Evolutionary conservation across 2,797 vertebrate species (phyloP), one percentile per base, ranked within the genome.

Genomic region (Melanitta fusca): DNA sequence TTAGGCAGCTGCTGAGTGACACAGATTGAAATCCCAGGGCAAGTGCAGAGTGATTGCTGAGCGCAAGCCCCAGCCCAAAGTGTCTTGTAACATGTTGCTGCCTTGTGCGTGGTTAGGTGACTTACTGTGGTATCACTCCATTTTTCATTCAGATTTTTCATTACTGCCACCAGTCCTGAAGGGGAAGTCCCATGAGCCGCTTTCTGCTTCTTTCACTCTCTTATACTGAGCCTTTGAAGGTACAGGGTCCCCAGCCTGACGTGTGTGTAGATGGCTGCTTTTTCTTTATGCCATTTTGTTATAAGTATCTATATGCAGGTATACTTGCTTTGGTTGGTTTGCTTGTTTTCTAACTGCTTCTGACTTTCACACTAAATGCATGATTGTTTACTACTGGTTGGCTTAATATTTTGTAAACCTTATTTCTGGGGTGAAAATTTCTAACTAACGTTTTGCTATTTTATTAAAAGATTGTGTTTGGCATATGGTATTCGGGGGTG

Each of bases 61-160:
- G 47, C 61, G 22, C 64, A 47, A 53, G 34, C 13, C 34, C 72
- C 64, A 89, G 78, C 69, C 75, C 54, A 84, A 43, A 82, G 57
- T 80, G 45, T 89, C 81, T 39, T 85, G 83, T 96, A 45, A 92
- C 74, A 49, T 88, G 56, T 94, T 96, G 64, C 74, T 2, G 0
- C 84, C 61, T 95, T 2, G 1, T 86, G 75, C 82, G 72, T 2
- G 17, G 57, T 92, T 87, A 95, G 91, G 90, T 97, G 93, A 97
- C 79, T 97, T 96, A 97, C 81, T 96, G 57, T 96, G 93, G 34
- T 97, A 72, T 96, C 27, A 0, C 96, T 97, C 91, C 89, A 94
- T 97, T 97, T 97, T 89, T 96, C 96, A 94, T 95, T 95, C 96
- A 97, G 97, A 98, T 97, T 88, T 97, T 97, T 97, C 96, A 96